Evolutionary conservation across 2,888 invertebrate species (phyloP), one percentile per base, ranked within the genome.

Genomic region (Lasioglossum leucozonium): DNA sequence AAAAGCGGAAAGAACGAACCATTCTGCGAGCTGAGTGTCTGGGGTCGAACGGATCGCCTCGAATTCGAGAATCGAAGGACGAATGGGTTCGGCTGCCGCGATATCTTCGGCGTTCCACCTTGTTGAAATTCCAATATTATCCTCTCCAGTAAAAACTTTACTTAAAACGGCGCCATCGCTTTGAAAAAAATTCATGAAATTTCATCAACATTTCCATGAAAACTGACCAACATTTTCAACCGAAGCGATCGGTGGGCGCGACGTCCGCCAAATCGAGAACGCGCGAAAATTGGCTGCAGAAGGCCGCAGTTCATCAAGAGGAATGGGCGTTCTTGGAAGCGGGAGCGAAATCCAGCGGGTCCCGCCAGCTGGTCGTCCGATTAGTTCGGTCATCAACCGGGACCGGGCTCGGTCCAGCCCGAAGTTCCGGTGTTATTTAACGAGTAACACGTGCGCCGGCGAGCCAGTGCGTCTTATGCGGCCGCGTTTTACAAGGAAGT

Each of bases 401-500:
- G 40, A 75, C 62, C 58, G 65, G 40, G 34, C 42, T 69, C 65
- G 4, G 42, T 44, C 72, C 40, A 42, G 75, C n/a, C 22, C 34
- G 10, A 75, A 72, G 51, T 81, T 55, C 5, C 1, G 0, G 34
- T 11, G n/a, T 51, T 18, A 40, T 69, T 37, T 62, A 77, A 47
- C 30, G 51, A 16, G 67, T 55, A 76, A 72, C 77, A 51, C 55
- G 73, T 77, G 84, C 30, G 30, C 30, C 30, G 6, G 62, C 6
- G 30, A 30, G 30, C 26, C 30, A 2, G 62, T 40, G 65, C n/a
- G 51, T 34, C 40, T 58, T 78, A 34, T 18, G 58, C 16, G n/a
- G 42, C 26, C 22, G 62, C 51, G 62, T 82, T 82, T 79, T 69
- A 72, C 72, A 79, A 72, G 82, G 58, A 67, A 82, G 75, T 30